A percentile compares a stretch with the other conserved stretches of the same genome.
phyloP scores from a whole-genome alignment of 2,888 invertebrate species.

The Ethmia dodecea region DNA sequence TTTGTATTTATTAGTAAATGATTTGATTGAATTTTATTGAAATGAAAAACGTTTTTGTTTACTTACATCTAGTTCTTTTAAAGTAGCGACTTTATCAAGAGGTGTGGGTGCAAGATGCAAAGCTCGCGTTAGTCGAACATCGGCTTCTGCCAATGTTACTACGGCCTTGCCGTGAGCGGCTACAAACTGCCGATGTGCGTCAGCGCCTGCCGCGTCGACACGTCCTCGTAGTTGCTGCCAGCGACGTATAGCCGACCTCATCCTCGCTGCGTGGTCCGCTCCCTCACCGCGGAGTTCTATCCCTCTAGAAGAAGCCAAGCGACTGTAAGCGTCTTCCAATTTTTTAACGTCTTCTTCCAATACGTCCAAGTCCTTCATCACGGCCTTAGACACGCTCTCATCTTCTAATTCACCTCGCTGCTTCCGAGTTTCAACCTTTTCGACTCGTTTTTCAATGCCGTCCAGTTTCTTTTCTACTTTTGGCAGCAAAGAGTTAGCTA shows the following conservation, averaged over 20 bases:
- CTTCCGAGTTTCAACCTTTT: constrained; percentile 65
- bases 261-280: constrained; percentile 80
- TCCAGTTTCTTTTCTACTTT: constrained; percentile 80
- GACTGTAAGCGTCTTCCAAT: constrained; percentile 83
- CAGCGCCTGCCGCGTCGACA: constrained; percentile 77
- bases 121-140: constrained; percentile 83
- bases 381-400: constrained; percentile 77
- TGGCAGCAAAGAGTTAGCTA: constrained; percentile 79
- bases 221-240: constrained; percentile 82
- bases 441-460: constrained; percentile 77
- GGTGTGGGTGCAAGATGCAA: constrained; percentile 77
- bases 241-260: constrained; percentile 80
- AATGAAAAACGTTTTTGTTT: too few relatives aligned
- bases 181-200: constrained; percentile 82
- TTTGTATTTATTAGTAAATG: too few relatives aligned
- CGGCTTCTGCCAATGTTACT: constrained; percentile 83
- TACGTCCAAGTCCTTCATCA: constrained; percentile 77
- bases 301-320: constrained; percentile 81
- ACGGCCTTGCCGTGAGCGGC: constrained; percentile 84
- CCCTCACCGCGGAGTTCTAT: constrained; percentile 81
- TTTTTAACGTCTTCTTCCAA: constrained; percentile 79
- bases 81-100: constrained; percentile 56
- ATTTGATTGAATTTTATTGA: too few relatives aligned
- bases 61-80: constrained; percentile 69
- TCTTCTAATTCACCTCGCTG: constrained; percentile 61